Base-by-base conservation (phyloP, 2,888 invertebrate genomes). In the Phrixothrix hirtus region DNA sequence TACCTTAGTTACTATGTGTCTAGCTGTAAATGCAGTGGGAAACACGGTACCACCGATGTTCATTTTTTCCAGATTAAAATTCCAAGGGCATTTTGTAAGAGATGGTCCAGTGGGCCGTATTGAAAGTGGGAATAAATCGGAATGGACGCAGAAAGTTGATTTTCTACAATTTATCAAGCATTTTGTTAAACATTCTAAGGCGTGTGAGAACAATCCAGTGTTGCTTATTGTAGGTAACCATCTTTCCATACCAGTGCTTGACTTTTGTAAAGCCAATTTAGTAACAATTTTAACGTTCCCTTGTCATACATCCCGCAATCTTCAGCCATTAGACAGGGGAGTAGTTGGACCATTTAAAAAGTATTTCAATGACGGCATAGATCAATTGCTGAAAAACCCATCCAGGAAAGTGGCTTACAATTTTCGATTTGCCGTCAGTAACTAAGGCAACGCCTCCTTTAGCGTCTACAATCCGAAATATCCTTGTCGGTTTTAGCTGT, bases 171-270 rank as follows among this genome's bases (percentile, higher is more conserved):
- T n/a, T 54, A n/a, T n/a, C n/a, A n/a, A n/a, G n/a, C n/a, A n/a
- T n/a, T n/a, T n/a, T n/a, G n/a, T n/a, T n/a, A n/a, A 59, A 45
- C 57, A 66, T 41, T 57, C 59, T 10, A 57, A 60, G 12, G 59
- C 55, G 13, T 50, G 57, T 11, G 50, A 49, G 15, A 58, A 61
- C 13, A 54, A 59, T 67, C 71, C 46, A 39, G 55, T 17, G 59
- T n/a, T n/a, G n/a, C n/a, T n/a, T n/a, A n/a, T n/a, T n/a, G n/a
- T n/a, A n/a, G n/a, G n/a, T n/a, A n/a, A 62, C 6, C 70, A 70
- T 51, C 44, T 68, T 4, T 41, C 42, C 5, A 35, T 60, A 10
- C 41, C 53, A 14, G 53, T 62, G 21, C 31, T 71, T 17, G 55
- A 69, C 45, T n/a, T 41, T 55, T 36, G 55, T 52, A n/a, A n/a